Evolutionary conservation across 1,140 invertebrate genomes (phyloP), one percentile per base, ranked within the genome.

Genomic region (Galleria mellonella): DNA sequence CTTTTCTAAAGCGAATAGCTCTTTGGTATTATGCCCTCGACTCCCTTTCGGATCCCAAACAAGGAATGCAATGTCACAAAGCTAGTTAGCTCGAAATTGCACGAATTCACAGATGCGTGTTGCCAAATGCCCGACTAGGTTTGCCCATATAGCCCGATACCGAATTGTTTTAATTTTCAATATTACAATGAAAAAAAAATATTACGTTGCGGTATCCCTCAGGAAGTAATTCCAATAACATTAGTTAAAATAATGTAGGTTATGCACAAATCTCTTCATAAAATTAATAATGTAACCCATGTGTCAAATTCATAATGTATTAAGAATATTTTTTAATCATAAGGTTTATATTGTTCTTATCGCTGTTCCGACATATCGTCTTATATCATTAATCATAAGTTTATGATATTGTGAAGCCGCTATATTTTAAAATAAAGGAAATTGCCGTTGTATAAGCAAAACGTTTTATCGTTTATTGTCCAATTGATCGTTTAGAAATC

Each of bases 361-460:
- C 69, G 70, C 72, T 83, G 77, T 84, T 83, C 71, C 55, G 63
- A 85, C 78, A 85, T 85, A 85, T 85, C 82, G 78, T 82, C 77
- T 78, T 81, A 62, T 69, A 71, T 72, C 62, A 71, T 72, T 83
- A 79, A 67, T 73, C 55, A 49, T 83, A 85, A 81, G 75, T 56
- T 62, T 82, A 76, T 75, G 58, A 72, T 83, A 84, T 83, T 85
- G 82, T 85, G 76, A 85, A 85, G 71, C 72, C 75, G 76, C 78
- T 85, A 79, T 85, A 85, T 83, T 85, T 83, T 83, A 85, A 85
- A 85, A 85, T 83, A 83, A 85, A 83, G 74, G 71, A 83, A 76
- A 75, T 79, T 81, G 73, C 72, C 78, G 75, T 79, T 83, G 72
- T 83, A 75, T 82, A 85, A 82, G 68, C 82, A 79, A 76, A 70